Base-by-base conservation (phyloP, 2,113 vertebrate species). In the Alethe castanea region DNA sequence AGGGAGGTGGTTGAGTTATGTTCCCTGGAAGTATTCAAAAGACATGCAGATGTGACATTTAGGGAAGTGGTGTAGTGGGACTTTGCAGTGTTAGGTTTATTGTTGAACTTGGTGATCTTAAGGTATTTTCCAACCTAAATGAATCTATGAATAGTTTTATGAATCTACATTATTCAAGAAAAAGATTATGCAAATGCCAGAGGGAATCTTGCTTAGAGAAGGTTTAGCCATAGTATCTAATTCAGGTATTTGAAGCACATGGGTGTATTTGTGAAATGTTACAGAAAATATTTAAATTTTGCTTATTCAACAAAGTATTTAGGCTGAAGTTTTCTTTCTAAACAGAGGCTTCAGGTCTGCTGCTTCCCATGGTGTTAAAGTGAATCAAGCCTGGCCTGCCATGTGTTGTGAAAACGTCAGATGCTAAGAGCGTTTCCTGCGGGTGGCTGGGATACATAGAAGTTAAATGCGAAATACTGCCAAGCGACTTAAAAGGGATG, bases 401-500 rank as follows among this genome's bases (percentile, higher is more conserved):
- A 1, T 14, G 36, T 24, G 2, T 28, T 62, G n/a, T 28, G 69
- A 25, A 4, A 60, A 38, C 1, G 1, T 50, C 80, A 50, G 84
- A 67, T 47, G 78, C 71, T 18, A 23, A 42, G 17, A 77, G 61
- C 16, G 8, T 45, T 76, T 89, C 59, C 66, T 66, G 47, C 1
- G 6, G 40, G 15, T 2, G 3, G 23, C 45, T 59, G 61, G n/a
- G 52, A 36, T 8, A 42, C 45, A 7, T 2, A 36, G 67, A 64
- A 45, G 20, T 22, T 22, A 29, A 61, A 82, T 71, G 61, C 13
- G 50, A 86, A 96, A 82, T 61, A 6, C 56, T 81, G 14, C 48
- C 47, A 44, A 88, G 73, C 0, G 2, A 72, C 73, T 94, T 96
- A 66, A 96, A 96, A 96, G 94, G 48, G 73, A 56, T 11, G n/a